Base-by-base conservation (phyloP, 1,140 invertebrate genomes). In the Kradibia gibbosae region DNA sequence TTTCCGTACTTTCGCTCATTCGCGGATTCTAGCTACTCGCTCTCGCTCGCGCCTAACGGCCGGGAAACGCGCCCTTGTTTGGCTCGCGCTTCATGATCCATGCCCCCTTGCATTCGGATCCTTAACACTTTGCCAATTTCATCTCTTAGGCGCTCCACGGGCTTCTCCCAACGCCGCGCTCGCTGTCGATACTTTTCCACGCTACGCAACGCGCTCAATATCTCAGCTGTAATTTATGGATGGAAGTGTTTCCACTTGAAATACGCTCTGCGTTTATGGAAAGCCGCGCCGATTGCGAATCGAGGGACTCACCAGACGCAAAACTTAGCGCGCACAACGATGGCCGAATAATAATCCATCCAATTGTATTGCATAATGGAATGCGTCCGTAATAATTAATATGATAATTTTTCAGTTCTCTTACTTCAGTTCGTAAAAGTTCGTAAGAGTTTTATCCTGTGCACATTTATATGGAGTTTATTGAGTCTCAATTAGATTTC, bases 201-300 rank as follows among this genome's bases (percentile, higher is more conserved):
- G 25, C 39, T 11, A 3, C 31, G 1, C 31, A 2, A 25, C 67
- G 36, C 42, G 31, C 22, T 25, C 45, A 28, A 34, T 48, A 67
- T 67, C 36, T 45, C 55, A 17, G 8, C 28, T 62, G 70, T 42
- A 34, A 79, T 79, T 79, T 79, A 79, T 34, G 65, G 17, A 31
- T 70, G 1, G n/a, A 72, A 42, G 57, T 72, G 34, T 34, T 7
- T 1, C 20, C 15, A 15, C 8, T 45, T 22, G 3, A 72, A 17
- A 28, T 39, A n/a, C n/a, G n/a, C n/a, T 3, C 34, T 1, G 22
- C n/a, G 36, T 17, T 11, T 17, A 50, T 11, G 42, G 22, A 80
- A 60, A 65, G 57, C 60, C 42, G 36, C 25, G 72, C 53, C 53
- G 65, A 80, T 75, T 55, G 22, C 15, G 0, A 65, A 74, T 75